A percentile compares a stretch with the other conserved stretches of the same genome.
These are phyloP conservation scores for Hypotaenidia philippensis DNA, from an alignment of 2,797 vertebrate species.

Conservation along the genomic window DNA sequence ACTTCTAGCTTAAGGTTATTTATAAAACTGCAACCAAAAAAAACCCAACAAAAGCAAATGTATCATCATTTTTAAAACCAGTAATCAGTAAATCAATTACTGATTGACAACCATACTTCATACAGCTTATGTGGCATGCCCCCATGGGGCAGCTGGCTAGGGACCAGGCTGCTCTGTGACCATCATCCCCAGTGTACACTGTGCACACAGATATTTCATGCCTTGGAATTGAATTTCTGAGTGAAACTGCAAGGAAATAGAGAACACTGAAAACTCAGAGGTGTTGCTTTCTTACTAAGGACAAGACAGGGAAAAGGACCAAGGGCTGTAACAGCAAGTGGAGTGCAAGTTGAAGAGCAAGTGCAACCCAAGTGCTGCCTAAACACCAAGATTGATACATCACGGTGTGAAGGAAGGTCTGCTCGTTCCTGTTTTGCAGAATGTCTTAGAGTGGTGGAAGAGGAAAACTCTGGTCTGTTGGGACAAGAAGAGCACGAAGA, in stretches of 20 bases:
- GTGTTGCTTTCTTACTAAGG: background rate
- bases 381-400: background rate
- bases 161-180: background rate
- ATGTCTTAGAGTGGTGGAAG: background rate
- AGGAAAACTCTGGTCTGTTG: background rate
- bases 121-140: background rate
- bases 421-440: background rate
- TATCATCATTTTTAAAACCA: background rate
- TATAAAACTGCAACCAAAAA: background rate
- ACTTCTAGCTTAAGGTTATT: background rate
- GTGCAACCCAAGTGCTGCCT: background rate
- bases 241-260: background rate
- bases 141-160: accelerated
- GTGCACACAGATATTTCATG: background rate
- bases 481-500: background rate
- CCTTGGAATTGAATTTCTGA: background rate
- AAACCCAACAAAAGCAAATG: background rate
- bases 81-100: background rate
- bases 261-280: background rate
- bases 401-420: background rate
- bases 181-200: background rate
- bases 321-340: background rate
- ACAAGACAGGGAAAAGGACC: background rate
- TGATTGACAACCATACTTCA: background rate
- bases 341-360: background rate